Conservation (phyloP, 35 echinoderm and acorn worm species). For the Amphiura filiformis region DNA sequence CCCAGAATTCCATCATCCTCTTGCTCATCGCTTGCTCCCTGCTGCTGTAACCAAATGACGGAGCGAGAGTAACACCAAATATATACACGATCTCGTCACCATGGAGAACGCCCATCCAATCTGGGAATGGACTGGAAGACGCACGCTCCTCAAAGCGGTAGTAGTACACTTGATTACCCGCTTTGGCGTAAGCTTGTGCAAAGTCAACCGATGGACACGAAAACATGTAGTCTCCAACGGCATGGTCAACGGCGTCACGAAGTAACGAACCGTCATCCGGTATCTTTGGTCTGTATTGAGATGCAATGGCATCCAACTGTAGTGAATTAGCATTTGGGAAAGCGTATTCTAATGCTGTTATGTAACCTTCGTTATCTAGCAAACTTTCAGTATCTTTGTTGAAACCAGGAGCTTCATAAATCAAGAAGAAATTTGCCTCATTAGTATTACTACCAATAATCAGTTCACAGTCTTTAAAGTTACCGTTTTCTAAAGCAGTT, state of each 20-base stretch:
- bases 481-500: conserved; percentile 38
- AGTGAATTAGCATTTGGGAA: conserved; percentile 72
- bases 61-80: conserved; percentile 73
- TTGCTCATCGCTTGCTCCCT: conserved; percentile 61
- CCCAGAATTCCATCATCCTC: conserved; percentile 87
- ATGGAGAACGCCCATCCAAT: conserved; percentile 98
- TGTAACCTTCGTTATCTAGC: conserved; percentile 52
- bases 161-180: conserved; percentile 63
- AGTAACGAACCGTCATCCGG: conserved; percentile 49
- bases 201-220: conserved; percentile 71
- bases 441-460: conserved; percentile 84
- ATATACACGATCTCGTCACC: conserved; percentile 93
- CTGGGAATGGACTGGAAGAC: conserved; percentile 66
- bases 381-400: conserved; percentile 51
- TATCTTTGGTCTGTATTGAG: conserved; percentile 72
- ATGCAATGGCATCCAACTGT: conserved; percentile 71
- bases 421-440: conserved; percentile 80
- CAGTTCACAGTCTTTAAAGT: conserved; percentile 60
- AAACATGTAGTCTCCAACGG: conserved; percentile 65
- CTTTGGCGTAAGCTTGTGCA: conserved; percentile 43
- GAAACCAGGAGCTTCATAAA: conserved; percentile 71
- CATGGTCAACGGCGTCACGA: conserved; percentile 71
- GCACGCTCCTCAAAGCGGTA: conserved; percentile 85
- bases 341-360: conserved; percentile 28
- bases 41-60: conserved; percentile 49